These are phyloP conservation scores for Eriosoma lanigerum DNA, from an alignment of 1,140 invertebrate species.

Conservation along the genomic window DNA sequence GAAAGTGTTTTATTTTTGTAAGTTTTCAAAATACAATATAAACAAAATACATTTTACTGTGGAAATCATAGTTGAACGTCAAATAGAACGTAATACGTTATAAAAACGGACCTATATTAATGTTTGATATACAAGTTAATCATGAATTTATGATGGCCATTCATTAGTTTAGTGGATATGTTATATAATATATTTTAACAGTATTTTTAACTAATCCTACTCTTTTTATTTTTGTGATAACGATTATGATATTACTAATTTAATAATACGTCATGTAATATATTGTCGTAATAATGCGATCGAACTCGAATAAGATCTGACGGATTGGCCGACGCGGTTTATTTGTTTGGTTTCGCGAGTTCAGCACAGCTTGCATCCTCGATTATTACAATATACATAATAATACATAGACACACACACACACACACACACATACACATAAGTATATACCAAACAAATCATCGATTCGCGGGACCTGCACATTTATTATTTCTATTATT, in stretches of 20 bases:
- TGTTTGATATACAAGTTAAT: too few species aligned
- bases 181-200: too few species aligned
- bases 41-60: too few species aligned
- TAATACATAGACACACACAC: too few species aligned
- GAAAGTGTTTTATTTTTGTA: too few species aligned
- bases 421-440: not conserved
- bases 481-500: constrained; percentile 49
- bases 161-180: too few species aligned
- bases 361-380: constrained; percentile 43
- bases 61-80: too few species aligned
- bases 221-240: not conserved
- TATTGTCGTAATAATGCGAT: not conserved
- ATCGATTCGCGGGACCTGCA: constrained; percentile 35
- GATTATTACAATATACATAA: not conserved
- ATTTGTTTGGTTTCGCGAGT: constrained; percentile 35
- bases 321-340: constrained; percentile 17
- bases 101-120: too few species aligned
- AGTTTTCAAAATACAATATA: too few species aligned
- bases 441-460: constrained; percentile 22
- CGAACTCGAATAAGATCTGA: not conserved
- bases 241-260: not conserved
- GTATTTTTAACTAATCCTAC: too few species aligned
- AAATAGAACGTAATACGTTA: too few species aligned
- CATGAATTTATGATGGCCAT: too few species aligned
- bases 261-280: not conserved